Evolutionary conservation across 2,113 vertebrate species (phyloP).

Genomic region (Eleginops maclovinus): DNA sequence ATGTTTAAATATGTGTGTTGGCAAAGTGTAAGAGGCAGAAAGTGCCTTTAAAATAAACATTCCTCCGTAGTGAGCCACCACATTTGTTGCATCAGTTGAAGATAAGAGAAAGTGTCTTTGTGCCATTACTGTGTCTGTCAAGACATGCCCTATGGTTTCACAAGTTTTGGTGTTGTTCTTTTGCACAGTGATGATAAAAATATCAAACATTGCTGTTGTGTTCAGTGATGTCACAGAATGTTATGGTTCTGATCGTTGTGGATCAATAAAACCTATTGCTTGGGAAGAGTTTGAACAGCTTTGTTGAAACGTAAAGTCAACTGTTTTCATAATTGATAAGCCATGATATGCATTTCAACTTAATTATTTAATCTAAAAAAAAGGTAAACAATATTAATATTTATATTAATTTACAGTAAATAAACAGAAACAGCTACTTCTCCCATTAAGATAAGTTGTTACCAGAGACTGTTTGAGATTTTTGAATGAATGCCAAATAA

Average conservation of each 20-base stretch:
- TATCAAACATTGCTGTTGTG: conserved; percentile 74
- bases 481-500: neutral
- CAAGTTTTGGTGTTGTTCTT: conserved; percentile 59
- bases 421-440: neutral
- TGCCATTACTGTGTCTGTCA: conserved; percentile 64
- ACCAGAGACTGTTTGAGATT: neutral
- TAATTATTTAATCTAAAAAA: neutral
- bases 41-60: conserved; percentile 81
- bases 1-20: conserved; percentile 58
- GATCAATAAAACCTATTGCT: conserved; percentile 81
- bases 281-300: conserved; percentile 8
- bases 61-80: conserved; percentile 70
- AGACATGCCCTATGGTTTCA: conserved; percentile 54
- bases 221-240: conserved; percentile 78
- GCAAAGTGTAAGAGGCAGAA: conserved; percentile 76
- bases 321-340: too few species aligned
- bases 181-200: conserved; percentile 74
- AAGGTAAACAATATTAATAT: too few species aligned
- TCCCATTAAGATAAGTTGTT: neutral
- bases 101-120: conserved; percentile 37
- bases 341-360: neutral
- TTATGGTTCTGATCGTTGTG: conserved; percentile 77
- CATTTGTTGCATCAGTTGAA: conserved; percentile 54
- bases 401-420: too few species aligned
- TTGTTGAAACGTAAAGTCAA: neutral